Evolutionary conservation across 2,113 vertebrate genomes (phyloP).

Genomic region (Clarias magur): DNA sequence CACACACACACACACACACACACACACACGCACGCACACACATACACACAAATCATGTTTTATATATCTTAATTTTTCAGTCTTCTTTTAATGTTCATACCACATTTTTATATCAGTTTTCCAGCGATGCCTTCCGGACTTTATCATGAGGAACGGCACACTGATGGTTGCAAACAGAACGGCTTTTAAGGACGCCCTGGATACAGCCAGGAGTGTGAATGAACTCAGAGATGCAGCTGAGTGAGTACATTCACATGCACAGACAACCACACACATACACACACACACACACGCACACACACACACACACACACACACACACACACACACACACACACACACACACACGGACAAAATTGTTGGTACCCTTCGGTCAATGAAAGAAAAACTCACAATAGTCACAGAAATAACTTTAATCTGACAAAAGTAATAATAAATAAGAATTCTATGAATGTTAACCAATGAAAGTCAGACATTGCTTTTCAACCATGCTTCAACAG

Average conservation of each 20-base stretch:
- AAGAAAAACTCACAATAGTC: too few relatives aligned
- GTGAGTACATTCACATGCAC: conserved; percentile 68
- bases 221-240: conserved; percentile 82
- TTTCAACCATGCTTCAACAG: too few relatives aligned
- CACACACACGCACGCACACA: neutral
- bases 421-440: too few relatives aligned
- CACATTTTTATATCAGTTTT: conserved; percentile 67
- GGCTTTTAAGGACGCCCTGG: conserved; percentile 79
- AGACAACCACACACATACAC: conserved; percentile 6
- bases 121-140: conserved; percentile 88
- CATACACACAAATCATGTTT: neutral
- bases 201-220: conserved; percentile 73
- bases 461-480: too few relatives aligned
- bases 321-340: too few relatives aligned
- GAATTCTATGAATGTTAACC: too few relatives aligned
- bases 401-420: too few relatives aligned
- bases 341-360: too few relatives aligned
- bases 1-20: conserved; percentile 9
- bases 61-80: neutral
- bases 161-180: conserved; percentile 78
- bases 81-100: neutral
- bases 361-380: too few relatives aligned
- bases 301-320: too few relatives aligned
- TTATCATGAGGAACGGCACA: conserved; percentile 79
- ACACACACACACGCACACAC: neutral